Conservation (phyloP, 2,888 invertebrate species). For the Phania funesta region DNA sequence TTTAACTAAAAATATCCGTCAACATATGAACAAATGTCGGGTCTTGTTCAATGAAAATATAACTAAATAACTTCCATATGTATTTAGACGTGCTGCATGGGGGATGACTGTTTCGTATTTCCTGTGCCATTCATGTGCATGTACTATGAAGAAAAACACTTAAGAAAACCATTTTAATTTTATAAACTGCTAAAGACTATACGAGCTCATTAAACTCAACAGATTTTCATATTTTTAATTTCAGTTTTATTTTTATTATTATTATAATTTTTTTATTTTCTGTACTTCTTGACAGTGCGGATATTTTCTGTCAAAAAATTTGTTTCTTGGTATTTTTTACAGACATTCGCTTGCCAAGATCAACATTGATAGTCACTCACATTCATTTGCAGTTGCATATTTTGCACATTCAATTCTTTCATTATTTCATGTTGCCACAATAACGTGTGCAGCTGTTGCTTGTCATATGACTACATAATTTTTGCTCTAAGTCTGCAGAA, state of each 20-base stretch:
- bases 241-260: constrained; percentile 34
- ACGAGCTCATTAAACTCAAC: constrained; percentile 54
- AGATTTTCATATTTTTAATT: constrained; percentile 48
- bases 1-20: no score
- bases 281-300: neutral
- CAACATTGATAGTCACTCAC: constrained; percentile 56
- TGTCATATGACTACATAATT: constrained; percentile 30
- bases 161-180: constrained; percentile 46
- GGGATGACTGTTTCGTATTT: neutral
- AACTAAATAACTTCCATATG: neutral
- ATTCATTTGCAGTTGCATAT: constrained; percentile 57
- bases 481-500: neutral
- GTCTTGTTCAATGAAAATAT: no score
- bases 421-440: constrained; percentile 35
- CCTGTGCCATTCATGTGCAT: constrained; percentile 8
- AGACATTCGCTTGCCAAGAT: constrained; percentile 54
- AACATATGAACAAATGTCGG: no score
- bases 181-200: constrained; percentile 55
- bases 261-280: neutral
- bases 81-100: neutral
- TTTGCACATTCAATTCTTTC: constrained; percentile 21
- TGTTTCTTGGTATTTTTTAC: constrained; percentile 41
- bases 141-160: no score
- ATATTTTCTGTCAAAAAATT: constrained; percentile 24
- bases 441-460: constrained; percentile 61